Evolutionary conservation across 2,113 vertebrate species (phyloP).

Genomic region (Ginglymostoma cirratum): DNA sequence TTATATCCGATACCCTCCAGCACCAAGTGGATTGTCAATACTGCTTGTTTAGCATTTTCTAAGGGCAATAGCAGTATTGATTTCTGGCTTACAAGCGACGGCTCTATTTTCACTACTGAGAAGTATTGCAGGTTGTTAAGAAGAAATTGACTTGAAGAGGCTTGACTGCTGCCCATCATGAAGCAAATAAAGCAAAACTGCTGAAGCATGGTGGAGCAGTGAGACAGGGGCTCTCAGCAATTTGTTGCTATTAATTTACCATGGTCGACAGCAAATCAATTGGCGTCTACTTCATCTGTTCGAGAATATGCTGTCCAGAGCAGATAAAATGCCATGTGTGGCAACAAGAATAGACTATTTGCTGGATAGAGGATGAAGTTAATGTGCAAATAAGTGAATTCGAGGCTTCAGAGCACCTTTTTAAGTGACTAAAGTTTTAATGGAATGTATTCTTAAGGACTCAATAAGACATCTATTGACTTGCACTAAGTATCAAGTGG

Average conservation of each 20-base stretch:
- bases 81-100: conserved; percentile 93
- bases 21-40: conserved; percentile 89
- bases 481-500: neutral
- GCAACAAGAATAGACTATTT: conserved; percentile 62
- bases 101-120: conserved; percentile 85
- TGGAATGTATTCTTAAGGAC: conserved; percentile 57
- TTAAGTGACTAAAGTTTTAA: conserved; percentile 62
- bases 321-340: conserved; percentile 69
- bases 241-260: conserved; percentile 86
- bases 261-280: conserved; percentile 93
- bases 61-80: conserved; percentile 95
- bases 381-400: conserved; percentile 81
- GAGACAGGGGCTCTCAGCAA: conserved; percentile 74
- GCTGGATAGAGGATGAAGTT: conserved; percentile 65
- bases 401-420: conserved; percentile 63
- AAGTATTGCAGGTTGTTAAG: conserved; percentile 90
- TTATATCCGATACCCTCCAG: conserved; percentile 78
- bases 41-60: conserved; percentile 99
- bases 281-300: conserved; percentile 76
- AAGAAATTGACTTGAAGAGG: conserved; percentile 90
- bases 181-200: conserved; percentile 79
- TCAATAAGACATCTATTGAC: conserved; percentile 26
- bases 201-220: conserved; percentile 71
- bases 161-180: conserved; percentile 78
- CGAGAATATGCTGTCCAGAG: conserved; percentile 73